Conservation (phyloP, 37 sponge, comb jelly and placozoan genomes). For the Eunapius fragilis region DNA sequence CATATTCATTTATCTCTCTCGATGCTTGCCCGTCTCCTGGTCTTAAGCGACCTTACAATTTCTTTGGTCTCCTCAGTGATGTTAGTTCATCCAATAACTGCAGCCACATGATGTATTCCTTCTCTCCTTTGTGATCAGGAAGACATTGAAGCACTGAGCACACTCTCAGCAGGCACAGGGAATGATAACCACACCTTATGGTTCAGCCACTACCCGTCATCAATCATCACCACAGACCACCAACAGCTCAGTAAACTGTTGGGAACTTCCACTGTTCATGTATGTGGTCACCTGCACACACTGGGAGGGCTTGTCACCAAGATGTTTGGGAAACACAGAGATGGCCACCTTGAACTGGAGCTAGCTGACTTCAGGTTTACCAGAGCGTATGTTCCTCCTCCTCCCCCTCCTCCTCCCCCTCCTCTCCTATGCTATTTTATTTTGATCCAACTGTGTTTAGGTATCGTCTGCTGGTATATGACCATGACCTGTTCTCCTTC, state of each 20-base stretch:
- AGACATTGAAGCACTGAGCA: slow-evolving; percentile 15
- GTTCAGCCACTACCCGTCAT: slow-evolving; percentile 85
- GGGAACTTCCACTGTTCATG: slow-evolving; percentile 59
- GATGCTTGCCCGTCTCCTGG: slow-evolving; percentile 88
- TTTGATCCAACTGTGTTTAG: slow-evolving; percentile 20
- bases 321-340: slow-evolving; percentile 75
- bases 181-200: slow-evolving; percentile 72
- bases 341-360: slow-evolving; percentile 86
- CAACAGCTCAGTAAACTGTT: slow-evolving; percentile 50
- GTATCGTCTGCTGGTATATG: slow-evolving; percentile 85
- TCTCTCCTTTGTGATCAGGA: slow-evolving; percentile 10
- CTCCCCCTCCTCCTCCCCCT: not conserved
- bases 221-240: slow-evolving; percentile 60
- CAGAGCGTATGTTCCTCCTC: slow-evolving; percentile 30
- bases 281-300: slow-evolving; percentile 92
- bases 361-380: slow-evolving; percentile 77
- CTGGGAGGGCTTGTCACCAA: slow-evolving; percentile 25
- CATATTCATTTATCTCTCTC: slow-evolving; percentile 78
- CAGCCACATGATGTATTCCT: not conserved
- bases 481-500: slow-evolving; percentile 91
- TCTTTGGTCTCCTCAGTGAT: slow-evolving; percentile 86
- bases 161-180: not conserved
- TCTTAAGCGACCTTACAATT: slow-evolving; percentile 85
- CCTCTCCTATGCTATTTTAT: not conserved
- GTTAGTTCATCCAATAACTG: slow-evolving; percentile 15